Evolutionary conservation across 2,113 vertebrate species (phyloP).

Genomic region (Gymnogyps californianus): DNA sequence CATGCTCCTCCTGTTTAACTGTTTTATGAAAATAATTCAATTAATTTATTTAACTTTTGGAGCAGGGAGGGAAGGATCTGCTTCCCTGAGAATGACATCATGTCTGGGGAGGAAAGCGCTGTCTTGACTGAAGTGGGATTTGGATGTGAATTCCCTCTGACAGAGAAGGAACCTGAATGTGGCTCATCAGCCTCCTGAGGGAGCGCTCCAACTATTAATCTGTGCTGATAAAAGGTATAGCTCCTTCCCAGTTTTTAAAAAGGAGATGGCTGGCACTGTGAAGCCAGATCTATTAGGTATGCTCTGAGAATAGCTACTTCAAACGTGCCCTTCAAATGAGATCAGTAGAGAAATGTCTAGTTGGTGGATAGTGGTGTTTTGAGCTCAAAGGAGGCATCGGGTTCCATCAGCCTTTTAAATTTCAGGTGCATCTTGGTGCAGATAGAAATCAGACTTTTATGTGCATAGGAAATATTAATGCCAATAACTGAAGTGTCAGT

Average conservation of each 20-base stretch:
- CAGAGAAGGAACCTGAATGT: not conserved
- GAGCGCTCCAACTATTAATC: not conserved
- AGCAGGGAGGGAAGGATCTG: not conserved
- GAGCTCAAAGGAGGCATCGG: not conserved
- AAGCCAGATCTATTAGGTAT: not conserved
- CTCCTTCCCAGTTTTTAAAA: not conserved
- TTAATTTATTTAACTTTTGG: not conserved
- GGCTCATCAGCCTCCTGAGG: not conserved
- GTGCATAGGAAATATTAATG: not conserved
- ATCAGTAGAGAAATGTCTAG: not conserved
- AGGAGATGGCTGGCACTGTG: not conserved
- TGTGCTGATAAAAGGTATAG: not conserved
- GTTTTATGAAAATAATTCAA: not conserved
- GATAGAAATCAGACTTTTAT: not conserved
- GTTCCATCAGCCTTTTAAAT: not conserved
- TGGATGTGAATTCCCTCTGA: not conserved
- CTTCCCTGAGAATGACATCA: not conserved
- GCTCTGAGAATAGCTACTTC: not conserved
- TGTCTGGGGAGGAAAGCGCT: rapidly evolving
- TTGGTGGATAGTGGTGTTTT: not conserved
- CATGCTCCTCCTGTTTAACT: not conserved
- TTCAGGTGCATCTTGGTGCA: not conserved
- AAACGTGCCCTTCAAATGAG: not conserved
- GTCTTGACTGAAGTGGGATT: not conserved
- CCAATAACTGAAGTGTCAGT: not conserved